Evolutionary conservation across 2,888 invertebrate species (phyloP).

Genomic region (Ligdia adustata): DNA sequence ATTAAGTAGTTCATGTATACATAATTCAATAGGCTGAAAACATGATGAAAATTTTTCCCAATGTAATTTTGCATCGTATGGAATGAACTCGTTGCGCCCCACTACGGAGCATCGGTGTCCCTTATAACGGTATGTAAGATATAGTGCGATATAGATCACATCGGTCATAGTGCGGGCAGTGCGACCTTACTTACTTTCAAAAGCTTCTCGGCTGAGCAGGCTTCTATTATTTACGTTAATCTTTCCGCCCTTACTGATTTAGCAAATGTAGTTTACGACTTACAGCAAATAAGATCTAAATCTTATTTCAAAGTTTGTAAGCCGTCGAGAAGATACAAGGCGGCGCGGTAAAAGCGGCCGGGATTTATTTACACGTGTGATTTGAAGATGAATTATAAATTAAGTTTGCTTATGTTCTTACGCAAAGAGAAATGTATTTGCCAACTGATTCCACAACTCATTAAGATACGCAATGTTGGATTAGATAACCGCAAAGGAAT

Average conservation of each 20-base stretch:
- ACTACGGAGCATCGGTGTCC: no score
- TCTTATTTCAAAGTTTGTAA: slow-evolving; percentile 31
- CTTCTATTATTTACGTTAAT: no score
- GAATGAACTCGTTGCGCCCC: no score
- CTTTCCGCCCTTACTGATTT: slow-evolving; percentile 6
- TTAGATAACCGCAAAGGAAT: neutral
- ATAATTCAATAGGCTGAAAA: no score
- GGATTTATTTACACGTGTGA: slow-evolving; percentile 17
- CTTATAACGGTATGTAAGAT: no score
- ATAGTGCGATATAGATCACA: no score
- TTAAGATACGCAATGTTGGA: neutral
- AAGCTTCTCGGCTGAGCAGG: no score
- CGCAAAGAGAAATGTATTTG: slow-evolving; percentile 1
- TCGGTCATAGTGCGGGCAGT: no score
- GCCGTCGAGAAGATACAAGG: slow-evolving; percentile 27
- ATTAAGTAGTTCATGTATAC: no score
- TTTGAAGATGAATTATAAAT: slow-evolving; percentile 10
- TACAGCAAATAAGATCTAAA: slow-evolving; percentile 27
- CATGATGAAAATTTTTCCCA: no score
- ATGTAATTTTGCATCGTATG: no score
- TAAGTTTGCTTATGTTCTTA: slow-evolving; percentile 4
- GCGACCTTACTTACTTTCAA: no score
- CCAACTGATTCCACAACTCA: neutral
- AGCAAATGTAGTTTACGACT: slow-evolving; percentile 4
- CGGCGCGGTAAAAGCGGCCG: slow-evolving; percentile 13